Percentiles rank a stretch among this genome's conserved stretches.
Evolutionary conservation across 2,797 vertebrate species (phyloP).

Genomic region (Darevskia nairensis): DNA sequence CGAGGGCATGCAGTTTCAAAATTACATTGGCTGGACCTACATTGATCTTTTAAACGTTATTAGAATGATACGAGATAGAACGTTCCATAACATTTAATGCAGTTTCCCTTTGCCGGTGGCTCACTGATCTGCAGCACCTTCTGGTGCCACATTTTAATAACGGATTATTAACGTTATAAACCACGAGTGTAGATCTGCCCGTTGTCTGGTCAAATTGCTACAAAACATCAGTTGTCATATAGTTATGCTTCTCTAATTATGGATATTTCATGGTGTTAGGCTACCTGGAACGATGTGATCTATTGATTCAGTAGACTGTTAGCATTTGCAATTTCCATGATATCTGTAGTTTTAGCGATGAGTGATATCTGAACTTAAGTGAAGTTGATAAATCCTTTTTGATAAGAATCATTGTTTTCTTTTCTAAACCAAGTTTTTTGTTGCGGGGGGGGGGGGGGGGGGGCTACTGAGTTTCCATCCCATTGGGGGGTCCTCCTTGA

Average conservation of each 20-base stretch:
- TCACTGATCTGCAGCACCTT: no score
- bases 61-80: no score
- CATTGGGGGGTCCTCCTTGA: no score
- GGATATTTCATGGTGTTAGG: background rate
- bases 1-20: background rate
- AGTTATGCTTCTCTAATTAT: background rate
- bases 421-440: no score
- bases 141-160: no score
- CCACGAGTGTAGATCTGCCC: no score
- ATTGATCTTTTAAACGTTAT: no score
- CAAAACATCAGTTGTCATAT: background rate
- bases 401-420: background rate
- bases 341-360: background rate
- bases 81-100: no score
- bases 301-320: constrained; percentile 4
- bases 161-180: no score
- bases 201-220: background rate
- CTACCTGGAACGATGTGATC: background rate
- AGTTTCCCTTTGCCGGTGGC: no score
- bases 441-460: no score
- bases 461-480: background rate
- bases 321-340: constrained; percentile 5
- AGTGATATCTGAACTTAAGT: background rate
- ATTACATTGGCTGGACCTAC: background rate
- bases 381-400: constrained; percentile 1